A percentile compares a stretch with the other conserved stretches of the same genome.
These are phyloP conservation scores for Aspidiotus destructor DNA, from an alignment of 2,888 invertebrate genomes.

Conservation along the genomic window DNA sequence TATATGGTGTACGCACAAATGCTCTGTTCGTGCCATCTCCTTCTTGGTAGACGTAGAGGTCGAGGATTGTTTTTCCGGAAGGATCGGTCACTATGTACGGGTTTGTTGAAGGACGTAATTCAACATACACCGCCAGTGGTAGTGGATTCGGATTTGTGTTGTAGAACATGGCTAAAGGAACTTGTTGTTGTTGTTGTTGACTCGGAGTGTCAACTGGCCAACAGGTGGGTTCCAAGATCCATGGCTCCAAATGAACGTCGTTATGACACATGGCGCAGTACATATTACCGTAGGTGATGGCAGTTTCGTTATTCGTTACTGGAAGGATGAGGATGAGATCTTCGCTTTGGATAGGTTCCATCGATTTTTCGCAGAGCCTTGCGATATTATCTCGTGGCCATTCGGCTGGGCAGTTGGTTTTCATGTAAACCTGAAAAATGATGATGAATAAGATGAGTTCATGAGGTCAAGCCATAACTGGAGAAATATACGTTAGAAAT, in stretches of 20 bases:
- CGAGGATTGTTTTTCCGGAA: neutral
- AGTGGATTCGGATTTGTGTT: neutral
- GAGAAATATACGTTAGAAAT: too few relatives aligned
- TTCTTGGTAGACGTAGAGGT: neutral
- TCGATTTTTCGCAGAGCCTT: constrained; percentile 37
- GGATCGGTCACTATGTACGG: neutral
- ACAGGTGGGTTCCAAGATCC: constrained; percentile 5
- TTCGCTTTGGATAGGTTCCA: constrained; percentile 36
- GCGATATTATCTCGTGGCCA: constrained; percentile 40
- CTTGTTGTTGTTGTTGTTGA: neutral
- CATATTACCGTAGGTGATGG: constrained; percentile 41
- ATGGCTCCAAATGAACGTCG: constrained; percentile 37
- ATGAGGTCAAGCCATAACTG: too few relatives aligned
- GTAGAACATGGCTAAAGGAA: neutral
- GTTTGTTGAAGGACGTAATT: neutral
- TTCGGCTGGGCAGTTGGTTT: constrained; percentile 42
- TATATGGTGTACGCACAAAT: neutral
- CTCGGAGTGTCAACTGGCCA: neutral
- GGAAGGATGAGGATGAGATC: constrained; percentile 37
- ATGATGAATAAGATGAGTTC: too few relatives aligned
- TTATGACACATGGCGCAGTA: constrained; percentile 44
- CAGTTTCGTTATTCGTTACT: constrained; percentile 38
- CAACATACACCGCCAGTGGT: neutral
- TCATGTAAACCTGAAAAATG: constrained; percentile 42
- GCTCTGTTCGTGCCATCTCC: neutral